Conservation (phyloP, 2,113 vertebrate species). For the Melanerpes aurifrons region DNA sequence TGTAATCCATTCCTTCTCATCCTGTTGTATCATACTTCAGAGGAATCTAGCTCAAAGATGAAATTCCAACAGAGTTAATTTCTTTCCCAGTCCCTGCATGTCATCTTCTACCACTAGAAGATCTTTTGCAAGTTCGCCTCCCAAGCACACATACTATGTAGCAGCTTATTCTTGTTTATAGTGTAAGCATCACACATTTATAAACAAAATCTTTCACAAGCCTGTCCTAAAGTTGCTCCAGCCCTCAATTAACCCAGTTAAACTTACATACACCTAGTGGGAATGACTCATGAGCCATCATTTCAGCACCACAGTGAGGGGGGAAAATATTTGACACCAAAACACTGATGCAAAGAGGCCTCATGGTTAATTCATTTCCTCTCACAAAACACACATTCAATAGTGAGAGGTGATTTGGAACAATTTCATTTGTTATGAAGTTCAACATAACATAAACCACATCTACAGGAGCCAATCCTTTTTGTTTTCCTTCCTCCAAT, state of each 20-base stretch:
- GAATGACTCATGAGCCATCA: neutral
- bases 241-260: neutral
- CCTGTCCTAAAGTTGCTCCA: neutral
- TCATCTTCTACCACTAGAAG: neutral
- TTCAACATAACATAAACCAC: neutral
- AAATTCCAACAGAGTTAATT: neutral
- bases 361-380: neutral
- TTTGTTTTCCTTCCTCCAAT: neutral
- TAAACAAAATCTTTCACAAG: neutral
- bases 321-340: neutral
- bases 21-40: no score
- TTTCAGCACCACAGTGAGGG: neutral
- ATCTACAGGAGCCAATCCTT: neutral
- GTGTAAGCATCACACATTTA: neutral
- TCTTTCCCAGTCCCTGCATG: neutral
- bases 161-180: neutral
- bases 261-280: neutral
- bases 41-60: no score
- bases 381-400: neutral
- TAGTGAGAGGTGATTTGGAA: conserved; percentile 1
- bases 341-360: conserved; percentile 11
- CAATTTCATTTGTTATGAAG: conserved; percentile 6
- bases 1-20: no score
- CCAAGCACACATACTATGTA: neutral
- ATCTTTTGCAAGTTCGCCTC: neutral